Evolutionary conservation across 2,797 vertebrate species (phyloP).

Genomic region (Cirrhinus molitorella): DNA sequence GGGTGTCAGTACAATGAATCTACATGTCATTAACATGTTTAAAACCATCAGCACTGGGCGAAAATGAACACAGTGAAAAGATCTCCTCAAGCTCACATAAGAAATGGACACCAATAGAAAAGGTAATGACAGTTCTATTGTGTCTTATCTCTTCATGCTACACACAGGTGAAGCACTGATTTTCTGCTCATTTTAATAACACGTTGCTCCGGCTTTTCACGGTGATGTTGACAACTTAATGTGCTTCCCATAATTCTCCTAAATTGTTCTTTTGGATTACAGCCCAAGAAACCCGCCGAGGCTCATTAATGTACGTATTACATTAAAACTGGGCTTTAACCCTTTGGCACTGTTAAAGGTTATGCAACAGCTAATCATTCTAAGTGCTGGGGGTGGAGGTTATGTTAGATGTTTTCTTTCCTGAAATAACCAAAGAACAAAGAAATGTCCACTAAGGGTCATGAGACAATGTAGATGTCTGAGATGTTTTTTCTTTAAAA

Average conservation of each 20-base stretch:
- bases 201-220: slow-evolving; percentile 68
- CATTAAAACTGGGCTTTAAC: slow-evolving; percentile 79
- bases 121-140: slow-evolving; percentile 27
- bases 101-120: slow-evolving; percentile 42
- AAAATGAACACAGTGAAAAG: slow-evolving; percentile 21
- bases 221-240: slow-evolving; percentile 79
- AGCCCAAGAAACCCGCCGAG: slow-evolving; percentile 71
- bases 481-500: background rate
- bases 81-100: slow-evolving; percentile 26
- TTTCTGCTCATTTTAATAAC: slow-evolving; percentile 66
- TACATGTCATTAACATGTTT: slow-evolving; percentile 47
- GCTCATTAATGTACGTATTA: slow-evolving; percentile 74
- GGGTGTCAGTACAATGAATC: slow-evolving; percentile 49
- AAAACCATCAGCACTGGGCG: slow-evolving; percentile 23
- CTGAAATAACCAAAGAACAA: slow-evolving; percentile 65
- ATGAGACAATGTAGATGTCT: slow-evolving; percentile 15
- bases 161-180: slow-evolving; percentile 52
- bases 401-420: slow-evolving; percentile 65
- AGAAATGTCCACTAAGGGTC: slow-evolving; percentile 26
- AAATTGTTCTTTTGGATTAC: slow-evolving; percentile 80
- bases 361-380: slow-evolving; percentile 79
- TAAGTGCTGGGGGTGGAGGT: slow-evolving; percentile 75
- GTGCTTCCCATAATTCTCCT: slow-evolving; percentile 77
- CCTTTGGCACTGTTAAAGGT: slow-evolving; percentile 74
- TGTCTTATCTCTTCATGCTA: slow-evolving; percentile 44